Percentiles rank a stretch among this genome's conserved stretches.
phyloP scores from a whole-genome alignment of 2,113 vertebrate species.

The Sapayoa aenigma region DNA sequence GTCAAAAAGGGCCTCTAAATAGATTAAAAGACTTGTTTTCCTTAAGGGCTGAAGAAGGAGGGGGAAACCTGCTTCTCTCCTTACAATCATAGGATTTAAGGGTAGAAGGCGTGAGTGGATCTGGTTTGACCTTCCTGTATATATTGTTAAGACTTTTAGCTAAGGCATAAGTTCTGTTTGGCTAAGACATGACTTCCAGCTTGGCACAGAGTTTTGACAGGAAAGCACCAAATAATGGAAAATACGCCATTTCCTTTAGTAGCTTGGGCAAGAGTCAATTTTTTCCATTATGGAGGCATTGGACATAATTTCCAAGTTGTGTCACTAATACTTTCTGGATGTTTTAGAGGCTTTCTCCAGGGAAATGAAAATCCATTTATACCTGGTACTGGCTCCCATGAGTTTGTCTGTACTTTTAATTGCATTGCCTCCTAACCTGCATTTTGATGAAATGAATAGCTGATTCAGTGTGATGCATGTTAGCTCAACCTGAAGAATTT shows the following conservation, averaged over 20 bases:
- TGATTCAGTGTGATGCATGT: not conserved
- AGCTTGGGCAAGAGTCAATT: not conserved
- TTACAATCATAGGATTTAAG: not conserved
- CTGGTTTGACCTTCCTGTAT: not conserved
- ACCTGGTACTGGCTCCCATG: not conserved
- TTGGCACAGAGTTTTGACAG: not conserved
- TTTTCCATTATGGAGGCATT: not conserved
- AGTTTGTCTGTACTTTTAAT: not conserved
- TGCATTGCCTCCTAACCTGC: not conserved
- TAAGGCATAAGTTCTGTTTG: not conserved
- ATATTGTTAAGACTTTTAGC: not conserved
- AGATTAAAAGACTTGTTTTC: conserved; percentile 37
- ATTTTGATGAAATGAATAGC: not conserved
- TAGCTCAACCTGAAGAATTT: not conserved
- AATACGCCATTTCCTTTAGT: not conserved
- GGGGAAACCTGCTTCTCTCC: not conserved
- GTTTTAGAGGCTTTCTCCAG: not conserved
- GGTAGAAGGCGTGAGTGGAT: not conserved
- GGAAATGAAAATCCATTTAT: not conserved
- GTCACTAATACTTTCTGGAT: not conserved
- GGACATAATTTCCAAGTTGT: not conserved
- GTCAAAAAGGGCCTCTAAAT: conserved; percentile 50
- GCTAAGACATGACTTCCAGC: not conserved
- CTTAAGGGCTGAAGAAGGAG: not conserved
- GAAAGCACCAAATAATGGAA: not conserved